Base-by-base conservation (phyloP, 2,113 vertebrate species). In the Oncorhynchus gorbuscha region DNA sequence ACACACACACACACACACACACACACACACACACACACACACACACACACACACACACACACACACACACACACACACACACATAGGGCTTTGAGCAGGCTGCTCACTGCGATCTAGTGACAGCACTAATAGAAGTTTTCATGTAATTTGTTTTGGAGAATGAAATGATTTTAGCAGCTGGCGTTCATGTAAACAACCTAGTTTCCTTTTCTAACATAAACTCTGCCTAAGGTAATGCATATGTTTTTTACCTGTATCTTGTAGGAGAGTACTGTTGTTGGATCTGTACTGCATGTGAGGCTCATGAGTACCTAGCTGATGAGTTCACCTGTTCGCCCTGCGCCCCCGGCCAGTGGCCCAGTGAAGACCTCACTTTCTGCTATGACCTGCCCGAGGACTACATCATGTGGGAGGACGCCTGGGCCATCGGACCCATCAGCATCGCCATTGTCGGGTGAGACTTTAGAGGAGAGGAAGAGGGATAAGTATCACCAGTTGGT, bases 331-430 rank as follows among this genome's bases (percentile, higher is more conserved):
- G 98, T 76, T 89, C 87, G 6, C 97, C 96, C 59, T 99, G 98
- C 0, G 94, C 95, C 18, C 94, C 95, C 11, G 98, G 98, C 72
- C 96, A 95, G 81, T 99, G 98, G 98, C 98, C 98, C 71, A 94
- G 91, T 0, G 90, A 95, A 1, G 97, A 99, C 85, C 92, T 99
- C 45, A 94, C 93, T 4, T 93, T 95, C 71, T 99, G 97, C 81
- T 99, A 94, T 0, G 96, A 99, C 81, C 94, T 99, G 58, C 97
- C 98, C 0, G 98, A 99, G 92, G 97, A 99, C 89, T 99, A 99
- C 78, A 99, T 99, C 84, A 96, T 93, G 90, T 99, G 98, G 98
- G 96, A 98, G 89, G 98, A 99, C 30, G 97, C 95, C 79, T 99
- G 98, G 98, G 97, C 98, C 67, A 96, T 99, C 28, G 97, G 97